phyloP scores from a whole-genome alignment of 2,888 invertebrate species.

The Blastobasis adustella region DNA sequence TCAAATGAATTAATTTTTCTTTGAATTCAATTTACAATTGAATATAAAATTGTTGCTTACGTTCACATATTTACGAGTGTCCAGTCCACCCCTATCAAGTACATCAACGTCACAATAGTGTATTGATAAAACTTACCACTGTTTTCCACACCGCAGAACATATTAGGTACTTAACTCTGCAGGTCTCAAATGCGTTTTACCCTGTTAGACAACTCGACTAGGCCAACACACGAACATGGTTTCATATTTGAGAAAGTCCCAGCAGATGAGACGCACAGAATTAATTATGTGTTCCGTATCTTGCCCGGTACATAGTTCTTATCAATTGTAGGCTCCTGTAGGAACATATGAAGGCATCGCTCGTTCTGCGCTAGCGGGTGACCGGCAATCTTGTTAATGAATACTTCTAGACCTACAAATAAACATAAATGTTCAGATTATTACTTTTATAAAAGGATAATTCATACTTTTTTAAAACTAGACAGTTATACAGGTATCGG shows the following conservation, averaged over 20 bases:
- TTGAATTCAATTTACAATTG: background rate
- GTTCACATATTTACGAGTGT: too few relatives aligned
- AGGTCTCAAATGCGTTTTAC: too few relatives aligned
- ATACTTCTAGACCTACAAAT: constrained; percentile 86
- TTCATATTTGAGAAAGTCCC: constrained; percentile 14
- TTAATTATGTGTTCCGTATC: constrained; percentile 93
- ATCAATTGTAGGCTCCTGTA: constrained; percentile 97
- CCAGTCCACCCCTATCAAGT: too few relatives aligned
- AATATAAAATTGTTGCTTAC: background rate
- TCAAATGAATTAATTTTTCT: background rate
- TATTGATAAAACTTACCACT: too few relatives aligned
- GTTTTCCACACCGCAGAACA: too few relatives aligned
- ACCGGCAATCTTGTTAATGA: constrained; percentile 99
- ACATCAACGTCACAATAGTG: too few relatives aligned
- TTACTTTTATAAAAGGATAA: background rate
- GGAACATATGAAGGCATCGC: constrained; percentile 98
- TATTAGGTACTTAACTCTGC: too few relatives aligned
- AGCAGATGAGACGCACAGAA: constrained; percentile 32
- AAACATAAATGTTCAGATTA: background rate
- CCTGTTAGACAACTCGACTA: background rate
- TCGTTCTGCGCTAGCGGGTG: constrained; percentile 99
- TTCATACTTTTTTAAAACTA: background rate
- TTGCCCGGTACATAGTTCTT: constrained; percentile 99
- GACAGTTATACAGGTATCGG: background rate
- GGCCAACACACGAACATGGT: constrained; percentile 15